A percentile compares a stretch with the other conserved stretches of the same genome.
These are phyloP conservation scores for Parus major DNA, from an alignment of 2,113 vertebrate genomes.

Conservation along the genomic window DNA sequence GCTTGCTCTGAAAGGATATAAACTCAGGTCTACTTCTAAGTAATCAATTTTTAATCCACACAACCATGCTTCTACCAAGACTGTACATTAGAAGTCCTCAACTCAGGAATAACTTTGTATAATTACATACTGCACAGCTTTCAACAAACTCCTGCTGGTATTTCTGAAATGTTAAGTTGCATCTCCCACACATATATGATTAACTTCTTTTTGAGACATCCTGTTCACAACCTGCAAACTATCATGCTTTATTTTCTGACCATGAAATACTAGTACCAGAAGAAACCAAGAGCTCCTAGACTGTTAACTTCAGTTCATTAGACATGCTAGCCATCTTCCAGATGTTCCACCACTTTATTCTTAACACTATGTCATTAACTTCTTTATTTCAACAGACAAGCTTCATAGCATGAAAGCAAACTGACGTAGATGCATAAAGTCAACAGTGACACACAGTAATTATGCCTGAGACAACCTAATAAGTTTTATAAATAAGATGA, in stretches of 20 bases:
- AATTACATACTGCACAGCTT: background rate
- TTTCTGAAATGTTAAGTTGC: background rate
- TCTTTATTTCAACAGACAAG: background rate
- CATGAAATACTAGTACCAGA: background rate
- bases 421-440: rapidly evolving
- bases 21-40: background rate
- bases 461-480: background rate
- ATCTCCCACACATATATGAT: background rate
- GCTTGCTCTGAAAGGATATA: background rate
- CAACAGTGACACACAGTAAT: background rate
- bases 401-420: background rate
- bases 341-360: background rate
- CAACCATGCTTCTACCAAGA: background rate
- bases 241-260: background rate
- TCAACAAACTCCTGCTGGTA: background rate
- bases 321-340: background rate
- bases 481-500: background rate
- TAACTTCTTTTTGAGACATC: background rate
- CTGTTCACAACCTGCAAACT: background rate
- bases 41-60: background rate
- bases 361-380: background rate
- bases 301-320: background rate
- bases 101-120: background rate
- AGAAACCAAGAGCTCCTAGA: background rate
- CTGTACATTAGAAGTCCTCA: background rate